Conservation (phyloP, 1,140 invertebrate species). For the Stegodyphus dumicola region DNA sequence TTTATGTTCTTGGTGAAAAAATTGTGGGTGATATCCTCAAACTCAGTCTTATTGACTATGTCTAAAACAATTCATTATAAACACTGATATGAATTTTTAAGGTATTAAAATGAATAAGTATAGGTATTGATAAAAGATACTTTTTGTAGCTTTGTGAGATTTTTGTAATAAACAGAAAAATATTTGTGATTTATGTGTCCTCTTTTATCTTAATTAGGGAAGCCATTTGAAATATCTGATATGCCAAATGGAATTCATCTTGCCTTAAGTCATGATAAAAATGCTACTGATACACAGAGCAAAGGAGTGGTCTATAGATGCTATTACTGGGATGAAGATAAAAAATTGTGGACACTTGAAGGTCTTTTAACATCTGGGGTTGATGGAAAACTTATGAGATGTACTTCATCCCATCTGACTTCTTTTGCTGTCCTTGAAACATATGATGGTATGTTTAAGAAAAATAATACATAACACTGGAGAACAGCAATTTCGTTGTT, state of each 20-base stretch:
- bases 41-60: no score
- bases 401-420: conserved; percentile 62
- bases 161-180: no score
- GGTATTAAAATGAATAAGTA: no score
- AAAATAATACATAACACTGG: no score
- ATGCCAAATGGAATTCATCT: conserved; percentile 55
- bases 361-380: conserved; percentile 57
- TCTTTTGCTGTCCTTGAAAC: conserved; percentile 60
- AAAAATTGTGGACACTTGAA: conserved; percentile 49
- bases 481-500: no score
- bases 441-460: conserved; percentile 12
- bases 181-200: background rate
- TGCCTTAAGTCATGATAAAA: conserved; percentile 53
- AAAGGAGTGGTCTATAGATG: conserved; percentile 52
- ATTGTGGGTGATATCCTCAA: no score
- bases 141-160: no score
- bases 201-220: conserved; percentile 25
- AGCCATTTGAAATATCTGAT: conserved; percentile 11
- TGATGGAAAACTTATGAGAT: conserved; percentile 45
- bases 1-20: background rate
- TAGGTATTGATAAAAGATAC: no score
- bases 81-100: no score
- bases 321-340: conserved; percentile 50
- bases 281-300: conserved; percentile 23
- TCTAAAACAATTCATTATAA: no score